Conservation (phyloP, 53 echinoderm and acorn worm genomes). For the Holothuria scabra region DNA sequence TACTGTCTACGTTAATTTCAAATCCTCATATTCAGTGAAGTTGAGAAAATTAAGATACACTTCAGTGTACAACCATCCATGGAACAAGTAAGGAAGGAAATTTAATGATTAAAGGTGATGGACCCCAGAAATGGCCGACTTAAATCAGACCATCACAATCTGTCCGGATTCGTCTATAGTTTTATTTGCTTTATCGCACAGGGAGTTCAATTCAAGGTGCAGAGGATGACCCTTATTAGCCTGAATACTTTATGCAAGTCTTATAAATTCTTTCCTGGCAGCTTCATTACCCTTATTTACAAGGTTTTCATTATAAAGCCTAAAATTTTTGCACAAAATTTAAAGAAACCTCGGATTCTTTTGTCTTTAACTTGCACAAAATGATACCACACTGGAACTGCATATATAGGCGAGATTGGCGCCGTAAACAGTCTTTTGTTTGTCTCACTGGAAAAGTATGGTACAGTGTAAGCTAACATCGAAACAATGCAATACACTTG, state of each 20-base stretch:
- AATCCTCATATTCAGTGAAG: too few relatives aligned
- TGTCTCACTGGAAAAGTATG: constrained; percentile 5
- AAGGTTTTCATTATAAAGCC: constrained; percentile 22
- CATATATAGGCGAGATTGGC: background rate
- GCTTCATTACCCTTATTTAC: background rate
- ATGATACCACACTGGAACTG: background rate
- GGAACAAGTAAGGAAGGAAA: too few relatives aligned
- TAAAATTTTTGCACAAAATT: constrained; percentile 1
- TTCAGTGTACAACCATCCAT: too few relatives aligned
- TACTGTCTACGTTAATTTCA: too few relatives aligned
- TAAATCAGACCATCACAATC: too few relatives aligned
- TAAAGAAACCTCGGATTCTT: background rate
- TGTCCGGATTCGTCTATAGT: too few relatives aligned
- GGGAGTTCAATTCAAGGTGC: background rate
- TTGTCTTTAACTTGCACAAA: background rate
- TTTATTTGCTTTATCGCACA: constrained; percentile 8
- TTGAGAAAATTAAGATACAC: too few relatives aligned
- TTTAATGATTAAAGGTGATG: too few relatives aligned
- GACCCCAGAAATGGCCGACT: too few relatives aligned
- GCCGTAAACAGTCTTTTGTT: background rate
- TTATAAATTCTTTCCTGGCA: constrained; percentile 8
- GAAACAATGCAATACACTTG: constrained; percentile 25
- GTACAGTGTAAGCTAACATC: constrained; percentile 3
- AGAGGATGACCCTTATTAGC: background rate
- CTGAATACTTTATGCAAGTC: constrained; percentile 14